Evolutionary conservation across 2,888 invertebrate genomes (phyloP).

Genomic region (Autographa pulchrina): DNA sequence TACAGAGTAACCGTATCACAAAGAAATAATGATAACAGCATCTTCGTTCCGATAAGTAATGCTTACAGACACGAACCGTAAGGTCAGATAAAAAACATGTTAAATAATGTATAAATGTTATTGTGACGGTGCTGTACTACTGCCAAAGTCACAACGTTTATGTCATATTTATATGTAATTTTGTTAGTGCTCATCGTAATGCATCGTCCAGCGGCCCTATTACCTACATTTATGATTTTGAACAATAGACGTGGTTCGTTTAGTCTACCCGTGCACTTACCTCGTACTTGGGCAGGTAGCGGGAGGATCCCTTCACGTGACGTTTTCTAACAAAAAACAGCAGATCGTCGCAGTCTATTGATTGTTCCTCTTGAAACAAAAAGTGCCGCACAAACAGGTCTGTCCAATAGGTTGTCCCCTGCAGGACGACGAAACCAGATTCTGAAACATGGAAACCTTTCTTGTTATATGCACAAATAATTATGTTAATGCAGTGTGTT

Average conservation of each 20-base stretch:
- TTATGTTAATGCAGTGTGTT: constrained; percentile 13
- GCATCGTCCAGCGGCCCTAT: background rate
- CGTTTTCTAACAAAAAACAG: constrained; percentile 98
- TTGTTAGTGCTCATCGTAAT: too few species aligned
- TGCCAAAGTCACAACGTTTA: constrained; percentile 1
- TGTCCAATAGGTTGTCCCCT: constrained; percentile 98
- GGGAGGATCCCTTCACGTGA: constrained; percentile 95
- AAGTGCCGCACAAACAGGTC: constrained; percentile 98
- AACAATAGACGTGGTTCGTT: background rate
- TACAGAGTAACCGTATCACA: constrained; percentile 27
- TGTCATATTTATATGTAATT: too few species aligned
- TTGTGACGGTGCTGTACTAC: background rate
- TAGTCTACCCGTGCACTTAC: constrained; percentile 78
- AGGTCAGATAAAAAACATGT: constrained; percentile 10
- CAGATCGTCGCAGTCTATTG: constrained; percentile 97
- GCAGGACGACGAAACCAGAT: constrained; percentile 97
- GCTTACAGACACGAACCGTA: background rate
- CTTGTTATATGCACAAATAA: constrained; percentile 28
- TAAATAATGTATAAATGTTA: background rate
- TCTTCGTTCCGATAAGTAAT: constrained; percentile 12
- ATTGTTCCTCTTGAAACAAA: constrained; percentile 96
- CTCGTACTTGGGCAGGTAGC: constrained; percentile 97
- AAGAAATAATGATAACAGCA: constrained; percentile 22
- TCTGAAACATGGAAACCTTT: constrained; percentile 87
- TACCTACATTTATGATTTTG: background rate